Base-by-base conservation (phyloP, 2,113 vertebrate species). In the Embiotoca jacksoni region DNA sequence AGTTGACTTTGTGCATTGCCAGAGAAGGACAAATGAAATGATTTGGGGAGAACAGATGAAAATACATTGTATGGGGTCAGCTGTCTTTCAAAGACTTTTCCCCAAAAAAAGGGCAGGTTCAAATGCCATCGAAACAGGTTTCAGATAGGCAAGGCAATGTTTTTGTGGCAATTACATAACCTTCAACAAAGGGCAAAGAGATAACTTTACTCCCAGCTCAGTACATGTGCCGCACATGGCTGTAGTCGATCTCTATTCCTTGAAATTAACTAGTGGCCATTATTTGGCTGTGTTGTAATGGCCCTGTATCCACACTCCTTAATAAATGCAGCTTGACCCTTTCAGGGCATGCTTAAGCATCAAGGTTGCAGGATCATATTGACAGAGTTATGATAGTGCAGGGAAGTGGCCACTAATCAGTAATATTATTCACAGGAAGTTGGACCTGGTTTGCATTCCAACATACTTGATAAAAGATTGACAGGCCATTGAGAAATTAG, bases 401-500 rank as follows among this genome's bases (percentile, higher is more conserved):
- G 72, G 75, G 82, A 80, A 70, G 63, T 62, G 75, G 37, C 39
- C 66, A 84, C 59, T 91, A 78, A 89, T 91, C 77, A 77, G 74
- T 57, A 31, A 68, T 77, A 83, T 32, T 82, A 85, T 69, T 57
- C 71, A 84, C 49, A 31, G 57, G 75, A 79, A 89, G 77, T 79
- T 82, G 73, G 70, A 78, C 72, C 62, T 72, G 79, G 31, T 83
- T 88, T 71, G 32, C 59, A 80, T 74, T 78, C 57, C 46, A 83
- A 49, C 41, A 56, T 44, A 47, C 57, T 70, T 83, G 78, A 85
- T 35, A 32, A 82, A 54, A 83, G 78, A 91, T 50, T 88, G 91
- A 90, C 92, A 89, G 68, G 55, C 64, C 3, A 4, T 14, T 6
- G 46, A 78, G 68, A 89, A 91, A 93, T 92, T 82, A 83, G 71